Conservation (phyloP, 2,888 invertebrate genomes). For the Esperia sulphurella region DNA sequence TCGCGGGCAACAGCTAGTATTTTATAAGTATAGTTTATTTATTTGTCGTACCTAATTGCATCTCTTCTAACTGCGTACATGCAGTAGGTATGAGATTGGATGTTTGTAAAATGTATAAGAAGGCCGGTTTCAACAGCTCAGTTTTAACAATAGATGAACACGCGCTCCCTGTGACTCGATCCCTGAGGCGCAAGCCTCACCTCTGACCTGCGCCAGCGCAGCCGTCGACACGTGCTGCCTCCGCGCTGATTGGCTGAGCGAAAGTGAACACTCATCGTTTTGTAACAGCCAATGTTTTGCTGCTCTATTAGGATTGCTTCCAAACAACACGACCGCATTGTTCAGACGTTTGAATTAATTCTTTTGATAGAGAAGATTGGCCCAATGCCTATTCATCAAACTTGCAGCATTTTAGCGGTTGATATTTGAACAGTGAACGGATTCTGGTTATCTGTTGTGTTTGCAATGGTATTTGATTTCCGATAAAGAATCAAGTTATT, state of each 20-base stretch:
- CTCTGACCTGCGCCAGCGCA: constrained; percentile 55
- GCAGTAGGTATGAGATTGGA: not conserved
- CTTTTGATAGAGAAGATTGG: constrained; percentile 11
- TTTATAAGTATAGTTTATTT: no score
- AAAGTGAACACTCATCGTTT: constrained; percentile 56
- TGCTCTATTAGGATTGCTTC: constrained; percentile 35
- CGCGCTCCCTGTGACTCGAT: constrained; percentile 34
- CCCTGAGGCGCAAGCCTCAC: constrained; percentile 43
- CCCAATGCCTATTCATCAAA: constrained; percentile 8
- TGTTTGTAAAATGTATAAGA: constrained; percentile 4
- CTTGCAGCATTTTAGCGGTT: not conserved
- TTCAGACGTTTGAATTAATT: constrained; percentile 20
- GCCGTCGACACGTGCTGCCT: constrained; percentile 61
- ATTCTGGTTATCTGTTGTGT: not conserved
- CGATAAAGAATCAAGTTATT: not conserved
- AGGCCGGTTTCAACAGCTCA: constrained; percentile 35
- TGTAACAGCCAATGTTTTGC: constrained; percentile 42
- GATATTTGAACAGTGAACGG: not conserved
- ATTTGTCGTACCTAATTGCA: no score
- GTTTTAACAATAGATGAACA: constrained; percentile 45
- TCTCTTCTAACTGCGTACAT: no score
- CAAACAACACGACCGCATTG: constrained; percentile 26
- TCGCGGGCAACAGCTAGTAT: no score
- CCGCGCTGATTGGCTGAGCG: constrained; percentile 59
- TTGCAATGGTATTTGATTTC: not conserved